A percentile compares a stretch with the other conserved stretches of the same genome.
Evolutionary conservation across 2,113 vertebrate species (phyloP).

Genomic region (Hyla sarda): DNA sequence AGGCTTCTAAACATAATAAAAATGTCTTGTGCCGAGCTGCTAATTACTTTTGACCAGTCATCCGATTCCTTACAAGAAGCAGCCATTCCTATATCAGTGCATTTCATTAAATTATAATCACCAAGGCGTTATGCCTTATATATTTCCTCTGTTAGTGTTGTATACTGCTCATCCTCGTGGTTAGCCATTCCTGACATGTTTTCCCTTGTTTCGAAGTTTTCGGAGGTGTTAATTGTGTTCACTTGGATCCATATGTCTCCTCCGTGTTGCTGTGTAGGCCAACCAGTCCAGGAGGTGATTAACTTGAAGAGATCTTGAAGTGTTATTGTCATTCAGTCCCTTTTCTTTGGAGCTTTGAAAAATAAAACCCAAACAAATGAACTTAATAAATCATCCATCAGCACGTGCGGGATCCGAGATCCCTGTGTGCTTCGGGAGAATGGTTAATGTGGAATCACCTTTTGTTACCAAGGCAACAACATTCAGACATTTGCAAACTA

Average conservation of each 20-base stretch:
- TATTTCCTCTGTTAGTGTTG: no score
- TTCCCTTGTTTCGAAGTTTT: background rate
- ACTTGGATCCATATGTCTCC: slow-evolving; percentile 20
- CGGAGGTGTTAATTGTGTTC: slow-evolving; percentile 29
- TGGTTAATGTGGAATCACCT: slow-evolving; percentile 31
- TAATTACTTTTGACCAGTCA: background rate
- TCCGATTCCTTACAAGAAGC: background rate
- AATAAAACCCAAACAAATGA: slow-evolving; percentile 27
- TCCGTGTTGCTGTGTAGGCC: background rate
- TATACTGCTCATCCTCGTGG: background rate
- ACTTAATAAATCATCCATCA: slow-evolving; percentile 49
- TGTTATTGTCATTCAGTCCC: slow-evolving; percentile 11
- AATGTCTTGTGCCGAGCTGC: background rate
- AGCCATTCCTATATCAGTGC: background rate
- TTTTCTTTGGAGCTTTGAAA: slow-evolving; percentile 1
- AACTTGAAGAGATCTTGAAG: slow-evolving; percentile 45
- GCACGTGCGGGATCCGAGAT: background rate
- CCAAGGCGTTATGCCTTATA: background rate
- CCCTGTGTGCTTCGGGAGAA: background rate
- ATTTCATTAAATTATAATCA: background rate
- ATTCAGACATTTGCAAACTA: slow-evolving; percentile 34
- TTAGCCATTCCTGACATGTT: slow-evolving; percentile 9
- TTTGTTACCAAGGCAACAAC: slow-evolving; percentile 47
- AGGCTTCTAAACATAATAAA: background rate
- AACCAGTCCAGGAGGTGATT: slow-evolving; percentile 34